Evolutionary conservation across 2,113 vertebrate genomes (phyloP).

Genomic region (Galeopterus variegatus): DNA sequence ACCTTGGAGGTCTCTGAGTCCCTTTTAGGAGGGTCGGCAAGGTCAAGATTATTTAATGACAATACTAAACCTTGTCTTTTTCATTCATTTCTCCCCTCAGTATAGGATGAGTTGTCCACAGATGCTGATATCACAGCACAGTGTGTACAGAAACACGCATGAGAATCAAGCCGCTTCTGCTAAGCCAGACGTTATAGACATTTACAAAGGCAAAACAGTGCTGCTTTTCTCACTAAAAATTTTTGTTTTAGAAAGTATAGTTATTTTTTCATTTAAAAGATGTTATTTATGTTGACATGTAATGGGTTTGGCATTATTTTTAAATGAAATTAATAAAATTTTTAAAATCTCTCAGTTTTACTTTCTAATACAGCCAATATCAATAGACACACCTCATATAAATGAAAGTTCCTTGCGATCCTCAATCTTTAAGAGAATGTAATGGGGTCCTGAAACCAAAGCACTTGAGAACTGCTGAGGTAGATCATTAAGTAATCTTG

Average conservation of each 20-base stretch:
- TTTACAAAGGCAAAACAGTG: background rate
- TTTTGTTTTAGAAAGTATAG: background rate
- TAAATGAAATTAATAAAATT: background rate
- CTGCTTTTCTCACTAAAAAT: background rate
- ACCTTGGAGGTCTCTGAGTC: background rate
- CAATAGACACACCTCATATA: background rate
- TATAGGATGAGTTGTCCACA: fast-evolving
- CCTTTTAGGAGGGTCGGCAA: background rate
- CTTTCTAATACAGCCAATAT: background rate
- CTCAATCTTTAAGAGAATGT: background rate
- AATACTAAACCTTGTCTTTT: background rate
- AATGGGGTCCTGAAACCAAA: background rate
- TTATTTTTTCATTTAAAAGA: background rate
- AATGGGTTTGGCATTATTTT: background rate
- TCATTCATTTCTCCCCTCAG: background rate
- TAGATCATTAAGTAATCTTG: background rate
- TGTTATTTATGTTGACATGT: background rate
- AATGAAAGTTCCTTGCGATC: background rate
- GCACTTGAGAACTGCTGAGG: background rate
- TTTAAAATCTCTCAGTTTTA: background rate
- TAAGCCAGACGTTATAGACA: background rate
- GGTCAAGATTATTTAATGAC: background rate
- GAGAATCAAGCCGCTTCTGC: background rate
- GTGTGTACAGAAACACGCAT: fast-evolving
- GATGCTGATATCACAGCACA: fast-evolving